Conservation (phyloP, 1,140 invertebrate species). For the Hesperophylax magnus region DNA sequence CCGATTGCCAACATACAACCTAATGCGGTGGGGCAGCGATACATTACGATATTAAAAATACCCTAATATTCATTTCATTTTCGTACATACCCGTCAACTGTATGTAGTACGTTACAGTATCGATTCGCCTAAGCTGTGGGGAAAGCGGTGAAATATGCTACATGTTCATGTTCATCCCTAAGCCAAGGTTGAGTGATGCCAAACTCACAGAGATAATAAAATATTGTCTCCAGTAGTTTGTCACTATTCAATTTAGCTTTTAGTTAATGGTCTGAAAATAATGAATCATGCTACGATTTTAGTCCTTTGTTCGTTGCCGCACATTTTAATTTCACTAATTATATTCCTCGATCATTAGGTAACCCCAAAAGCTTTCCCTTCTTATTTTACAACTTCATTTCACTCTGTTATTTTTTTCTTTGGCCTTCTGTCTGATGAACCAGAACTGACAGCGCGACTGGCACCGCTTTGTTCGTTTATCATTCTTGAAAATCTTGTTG, state of each 20-base stretch:
- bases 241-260: too few species aligned
- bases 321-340: constrained; percentile 7
- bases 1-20: background rate
- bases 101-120: too few species aligned
- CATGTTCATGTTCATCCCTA: too few species aligned
- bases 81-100: background rate
- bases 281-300: background rate
- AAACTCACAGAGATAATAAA: too few species aligned
- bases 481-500: constrained; percentile 12
- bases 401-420: background rate
- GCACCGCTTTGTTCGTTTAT: constrained; percentile 31
- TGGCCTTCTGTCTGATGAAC: background rate
- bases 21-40: background rate
- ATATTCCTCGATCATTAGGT: background rate
- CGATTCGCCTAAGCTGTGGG: too few species aligned
- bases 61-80: constrained; percentile 1
- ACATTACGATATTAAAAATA: constrained; percentile 27
- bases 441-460: constrained; percentile 15
- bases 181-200: too few species aligned
- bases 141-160: too few species aligned
- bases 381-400: background rate
- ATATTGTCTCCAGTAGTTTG: too few species aligned
- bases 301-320: background rate
- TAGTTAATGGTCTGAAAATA: background rate
- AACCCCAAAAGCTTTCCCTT: background rate